Evolutionary conservation across 1,140 invertebrate species (phyloP).

Genomic region (Sitophilus oryzae): DNA sequence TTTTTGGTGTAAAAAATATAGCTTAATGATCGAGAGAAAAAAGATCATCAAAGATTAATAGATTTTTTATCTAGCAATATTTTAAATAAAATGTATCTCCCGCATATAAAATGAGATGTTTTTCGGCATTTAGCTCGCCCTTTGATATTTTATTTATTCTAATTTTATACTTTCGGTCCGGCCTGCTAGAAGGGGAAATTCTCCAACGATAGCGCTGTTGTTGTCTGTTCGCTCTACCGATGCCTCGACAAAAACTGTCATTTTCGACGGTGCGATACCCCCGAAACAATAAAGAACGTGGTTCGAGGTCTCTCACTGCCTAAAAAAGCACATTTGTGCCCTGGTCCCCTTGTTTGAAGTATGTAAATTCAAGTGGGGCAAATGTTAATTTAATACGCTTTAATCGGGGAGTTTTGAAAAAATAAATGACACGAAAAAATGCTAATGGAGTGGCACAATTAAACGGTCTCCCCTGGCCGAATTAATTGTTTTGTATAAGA

Average conservation of each 20-base stretch:
- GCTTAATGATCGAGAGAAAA: no score
- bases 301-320: background rate
- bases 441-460: slow-evolving; percentile 33
- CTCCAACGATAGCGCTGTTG: no score
- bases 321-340: background rate
- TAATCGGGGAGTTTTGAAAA: slow-evolving; percentile 27
- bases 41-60: no score
- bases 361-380: slow-evolving; percentile 18
- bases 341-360: slow-evolving; percentile 3
- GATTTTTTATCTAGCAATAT: no score
- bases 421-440: slow-evolving; percentile 37
- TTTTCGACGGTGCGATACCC: background rate
- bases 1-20: no score
- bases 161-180: no score
- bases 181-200: no score
- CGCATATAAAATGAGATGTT: no score
- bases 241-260: background rate
- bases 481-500: slow-evolving; percentile 25
- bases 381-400: slow-evolving; percentile 30
- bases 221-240: background rate
- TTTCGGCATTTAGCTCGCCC: no score
- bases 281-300: background rate
- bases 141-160: background rate
- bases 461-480: slow-evolving; percentile 24
- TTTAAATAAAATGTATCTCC: no score